These are phyloP conservation scores for Eupsittula cactorum DNA, from an alignment of 2,113 vertebrate genomes.

Conservation along the genomic window DNA sequence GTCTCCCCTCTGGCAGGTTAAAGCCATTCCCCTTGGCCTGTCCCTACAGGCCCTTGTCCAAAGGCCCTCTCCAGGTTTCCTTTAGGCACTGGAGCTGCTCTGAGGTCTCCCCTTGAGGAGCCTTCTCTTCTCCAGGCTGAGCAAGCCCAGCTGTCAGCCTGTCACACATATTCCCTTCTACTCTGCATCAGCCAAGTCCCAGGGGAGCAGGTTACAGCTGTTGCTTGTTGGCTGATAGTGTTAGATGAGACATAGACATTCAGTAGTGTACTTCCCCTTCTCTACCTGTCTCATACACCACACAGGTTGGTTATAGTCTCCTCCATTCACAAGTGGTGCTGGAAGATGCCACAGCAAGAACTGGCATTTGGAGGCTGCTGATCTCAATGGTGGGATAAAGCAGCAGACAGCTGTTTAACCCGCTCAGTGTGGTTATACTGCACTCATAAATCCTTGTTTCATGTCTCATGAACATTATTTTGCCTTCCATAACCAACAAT, in stretches of 20 bases:
- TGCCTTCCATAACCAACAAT: background rate
- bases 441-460: background rate
- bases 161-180: background rate
- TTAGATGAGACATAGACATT: background rate
- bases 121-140: background rate
- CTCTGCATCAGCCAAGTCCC: background rate
- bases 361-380: background rate
- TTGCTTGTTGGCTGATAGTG: background rate
- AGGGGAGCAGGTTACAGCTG: background rate
- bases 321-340: rapidly evolving
- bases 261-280: background rate
- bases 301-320: background rate
- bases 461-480: rapidly evolving
- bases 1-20: too few species aligned
- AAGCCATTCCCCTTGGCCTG: too few species aligned
- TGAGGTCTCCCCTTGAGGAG: background rate
- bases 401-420: rapidly evolving
- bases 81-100: background rate
- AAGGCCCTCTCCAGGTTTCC: background rate
- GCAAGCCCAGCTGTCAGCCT: background rate
- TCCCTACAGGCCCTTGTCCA: background rate
- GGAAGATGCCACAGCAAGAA: background rate
- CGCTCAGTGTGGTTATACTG: rapidly evolving
- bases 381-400: rapidly evolving
- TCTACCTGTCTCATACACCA: background rate